These are phyloP conservation scores for Mohoua ochrocephala DNA, from an alignment of 2,113 vertebrate genomes.

Conservation along the genomic window DNA sequence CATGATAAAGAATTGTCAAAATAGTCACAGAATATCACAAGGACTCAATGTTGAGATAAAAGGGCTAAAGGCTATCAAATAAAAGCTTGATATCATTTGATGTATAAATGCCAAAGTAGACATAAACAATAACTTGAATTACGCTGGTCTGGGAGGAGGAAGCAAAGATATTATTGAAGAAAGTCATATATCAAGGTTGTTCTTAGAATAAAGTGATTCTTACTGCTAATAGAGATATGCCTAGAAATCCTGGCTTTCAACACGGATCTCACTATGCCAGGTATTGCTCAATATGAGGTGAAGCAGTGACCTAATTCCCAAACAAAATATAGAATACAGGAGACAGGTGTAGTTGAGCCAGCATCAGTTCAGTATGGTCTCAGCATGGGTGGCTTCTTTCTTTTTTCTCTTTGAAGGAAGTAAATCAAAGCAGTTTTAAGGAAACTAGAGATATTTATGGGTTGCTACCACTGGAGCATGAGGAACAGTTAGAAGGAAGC, in stretches of 20 bases:
- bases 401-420: not conserved
- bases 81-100: not conserved
- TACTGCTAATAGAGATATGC: not conserved
- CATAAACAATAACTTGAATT: not conserved
- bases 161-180: not conserved
- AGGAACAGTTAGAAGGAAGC: constrained; percentile 1
- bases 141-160: not conserved
- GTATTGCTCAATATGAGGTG: not conserved
- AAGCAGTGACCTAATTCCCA: not conserved
- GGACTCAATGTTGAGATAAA: not conserved
- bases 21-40: not conserved
- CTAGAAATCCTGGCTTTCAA: not conserved
- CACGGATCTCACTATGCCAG: not conserved
- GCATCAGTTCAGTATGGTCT: not conserved
- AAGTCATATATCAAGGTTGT: not conserved
- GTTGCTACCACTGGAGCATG: not conserved
- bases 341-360: not conserved
- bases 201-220: not conserved
- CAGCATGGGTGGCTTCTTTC: not conserved
- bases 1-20: not conserved
- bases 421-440: constrained; percentile 33
- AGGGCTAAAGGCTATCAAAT: not conserved
- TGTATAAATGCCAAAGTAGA: not conserved
- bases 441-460: not conserved
- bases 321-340: not conserved